Percentiles rank a stretch among this genome's conserved stretches.
Evolutionary conservation across 2,888 invertebrate genomes (phyloP).

Genomic region (Andrena bucephala): DNA sequence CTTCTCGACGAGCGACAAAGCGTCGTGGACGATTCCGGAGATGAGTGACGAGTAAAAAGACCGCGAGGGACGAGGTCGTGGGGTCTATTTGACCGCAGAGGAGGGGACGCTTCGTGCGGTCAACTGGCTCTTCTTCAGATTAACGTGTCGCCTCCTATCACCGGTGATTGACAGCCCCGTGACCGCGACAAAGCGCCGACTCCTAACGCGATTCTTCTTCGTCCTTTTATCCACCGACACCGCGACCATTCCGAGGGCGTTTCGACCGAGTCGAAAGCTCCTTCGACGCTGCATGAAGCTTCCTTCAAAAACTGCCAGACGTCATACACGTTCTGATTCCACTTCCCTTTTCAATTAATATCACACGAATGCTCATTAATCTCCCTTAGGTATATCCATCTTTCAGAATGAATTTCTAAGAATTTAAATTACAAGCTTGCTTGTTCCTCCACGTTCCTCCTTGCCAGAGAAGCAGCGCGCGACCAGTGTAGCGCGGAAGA

Average conservation of each 20-base stretch:
- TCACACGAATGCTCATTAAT: no score
- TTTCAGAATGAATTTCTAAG: no score
- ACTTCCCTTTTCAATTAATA: no score
- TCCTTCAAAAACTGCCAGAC: background rate
- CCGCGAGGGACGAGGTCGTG: constrained; percentile 67
- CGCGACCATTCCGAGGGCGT: background rate
- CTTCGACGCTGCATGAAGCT: background rate
- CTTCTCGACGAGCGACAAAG: constrained; percentile 13
- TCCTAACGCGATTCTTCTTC: constrained; percentile 59
- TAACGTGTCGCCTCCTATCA: constrained; percentile 84
- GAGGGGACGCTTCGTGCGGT: constrained; percentile 62
- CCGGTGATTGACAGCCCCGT: constrained; percentile 83
- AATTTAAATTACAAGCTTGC: background rate
- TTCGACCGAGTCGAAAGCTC: background rate
- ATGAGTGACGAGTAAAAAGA: constrained; percentile 3
- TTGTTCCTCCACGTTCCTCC: background rate
- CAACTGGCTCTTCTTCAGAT: constrained; percentile 71
- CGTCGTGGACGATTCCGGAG: background rate
- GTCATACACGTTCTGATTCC: background rate
- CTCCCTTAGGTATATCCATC: no score
- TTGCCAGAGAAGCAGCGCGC: constrained; percentile 12
- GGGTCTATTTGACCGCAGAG: constrained; percentile 77
- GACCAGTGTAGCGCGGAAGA: constrained; percentile 13
- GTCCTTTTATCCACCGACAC: constrained; percentile 5
- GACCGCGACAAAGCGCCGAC: constrained; percentile 85